Conservation (phyloP, 2,113 vertebrate species). For the Bothrops jararaca region DNA sequence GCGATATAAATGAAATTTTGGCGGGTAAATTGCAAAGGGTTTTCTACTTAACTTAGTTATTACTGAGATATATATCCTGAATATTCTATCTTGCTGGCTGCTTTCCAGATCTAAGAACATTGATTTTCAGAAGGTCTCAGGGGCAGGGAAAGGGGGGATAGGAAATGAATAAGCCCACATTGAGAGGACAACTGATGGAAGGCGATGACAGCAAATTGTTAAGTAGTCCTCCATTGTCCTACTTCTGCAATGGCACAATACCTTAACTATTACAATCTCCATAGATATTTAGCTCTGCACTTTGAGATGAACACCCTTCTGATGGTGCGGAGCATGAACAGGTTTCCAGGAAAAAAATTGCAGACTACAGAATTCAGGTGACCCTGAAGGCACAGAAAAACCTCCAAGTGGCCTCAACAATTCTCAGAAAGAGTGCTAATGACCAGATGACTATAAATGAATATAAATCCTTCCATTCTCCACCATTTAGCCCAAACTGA, state of each 20-base stretch:
- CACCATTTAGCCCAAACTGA: not conserved
- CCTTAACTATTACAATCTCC: not conserved
- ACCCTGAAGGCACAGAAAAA: too few relatives aligned
- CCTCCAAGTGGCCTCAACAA: not conserved
- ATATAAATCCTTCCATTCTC: not conserved
- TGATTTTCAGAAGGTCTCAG: not conserved
- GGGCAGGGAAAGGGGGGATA: accelerated
- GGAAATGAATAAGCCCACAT: not conserved
- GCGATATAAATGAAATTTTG: not conserved
- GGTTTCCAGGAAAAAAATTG: too few relatives aligned
- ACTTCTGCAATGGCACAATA: not conserved
- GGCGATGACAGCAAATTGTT: not conserved
- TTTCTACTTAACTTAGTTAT: not conserved
- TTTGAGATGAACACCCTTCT: too few relatives aligned
- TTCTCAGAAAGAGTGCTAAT: not conserved
- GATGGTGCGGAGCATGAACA: too few relatives aligned
- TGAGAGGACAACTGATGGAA: not conserved
- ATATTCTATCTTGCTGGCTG: not conserved
- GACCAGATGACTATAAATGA: not conserved
- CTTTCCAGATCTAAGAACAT: not conserved
- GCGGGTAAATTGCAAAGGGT: not conserved
- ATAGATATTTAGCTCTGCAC: too few relatives aligned
- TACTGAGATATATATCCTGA: not conserved
- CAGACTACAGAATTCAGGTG: too few relatives aligned
- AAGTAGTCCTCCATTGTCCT: not conserved